These are phyloP conservation scores for Ditula angustiorana DNA, from an alignment of 2,888 invertebrate genomes.

Conservation along the genomic window DNA sequence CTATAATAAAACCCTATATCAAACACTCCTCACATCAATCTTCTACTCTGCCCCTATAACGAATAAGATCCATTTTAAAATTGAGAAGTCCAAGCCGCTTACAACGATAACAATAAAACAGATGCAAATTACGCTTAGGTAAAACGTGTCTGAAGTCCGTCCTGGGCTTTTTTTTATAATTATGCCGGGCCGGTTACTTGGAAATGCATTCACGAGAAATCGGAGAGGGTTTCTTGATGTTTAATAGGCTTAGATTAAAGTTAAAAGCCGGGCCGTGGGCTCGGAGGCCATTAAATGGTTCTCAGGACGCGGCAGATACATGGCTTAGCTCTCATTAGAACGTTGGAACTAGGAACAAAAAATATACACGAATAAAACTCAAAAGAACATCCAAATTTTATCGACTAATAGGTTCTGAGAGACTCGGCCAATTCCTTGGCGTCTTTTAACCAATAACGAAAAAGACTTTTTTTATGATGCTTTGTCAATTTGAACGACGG, in stretches of 20 bases:
- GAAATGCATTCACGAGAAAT: constrained; percentile 83
- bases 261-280: constrained; percentile 76
- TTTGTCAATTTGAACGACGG: too few species aligned
- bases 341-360: constrained; percentile 47
- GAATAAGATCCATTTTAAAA: constrained; percentile 45
- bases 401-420: background rate
- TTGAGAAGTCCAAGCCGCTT: constrained; percentile 31
- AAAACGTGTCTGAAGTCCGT: constrained; percentile 83
- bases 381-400: constrained; percentile 4
- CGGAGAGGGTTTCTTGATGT: constrained; percentile 77
- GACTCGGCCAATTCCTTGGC: background rate
- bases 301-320: constrained; percentile 58
- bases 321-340: constrained; percentile 64
- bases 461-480: too few species aligned
- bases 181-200: constrained; percentile 82
- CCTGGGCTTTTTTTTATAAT: constrained; percentile 83
- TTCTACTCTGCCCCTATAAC: constrained; percentile 12
- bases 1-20: constrained; percentile 51
- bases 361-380: constrained; percentile 28
- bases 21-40: background rate
- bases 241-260: constrained; percentile 85
- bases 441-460: background rate
- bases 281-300: constrained; percentile 69
- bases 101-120: constrained; percentile 44
- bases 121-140: constrained; percentile 84